A percentile compares a stretch with the other conserved stretches of the same genome.
phyloP scores from a whole-genome alignment of 2,797 vertebrate species.

The Brotula barbata region DNA sequence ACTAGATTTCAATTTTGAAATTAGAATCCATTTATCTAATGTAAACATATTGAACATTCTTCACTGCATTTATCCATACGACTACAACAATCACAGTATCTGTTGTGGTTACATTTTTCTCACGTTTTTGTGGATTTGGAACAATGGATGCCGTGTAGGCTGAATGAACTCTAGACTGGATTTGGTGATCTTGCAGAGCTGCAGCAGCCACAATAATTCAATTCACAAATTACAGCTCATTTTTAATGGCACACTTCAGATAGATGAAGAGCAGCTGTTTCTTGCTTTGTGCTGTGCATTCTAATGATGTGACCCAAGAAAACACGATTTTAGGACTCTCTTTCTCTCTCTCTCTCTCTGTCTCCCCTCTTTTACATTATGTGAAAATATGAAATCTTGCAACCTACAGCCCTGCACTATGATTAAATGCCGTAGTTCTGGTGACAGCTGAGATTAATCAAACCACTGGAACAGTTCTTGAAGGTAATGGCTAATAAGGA shows the following conservation, averaged over 20 bases:
- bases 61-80: too few species aligned
- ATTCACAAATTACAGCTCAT: slow-evolving; percentile 51
- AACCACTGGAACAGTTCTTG: slow-evolving; percentile 12
- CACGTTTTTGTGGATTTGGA: too few species aligned
- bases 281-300: slow-evolving; percentile 26
- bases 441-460: slow-evolving; percentile 53
- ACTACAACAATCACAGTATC: too few species aligned
- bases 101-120: too few species aligned
- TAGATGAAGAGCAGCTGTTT: slow-evolving; percentile 50
- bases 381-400: slow-evolving; percentile 26
- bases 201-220: slow-evolving; percentile 44
- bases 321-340: background rate
- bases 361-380: background rate
- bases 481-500: slow-evolving; percentile 34
- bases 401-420: slow-evolving; percentile 15
- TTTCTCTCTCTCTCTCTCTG: background rate
- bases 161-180: slow-evolving; percentile 29
- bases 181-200: slow-evolving; percentile 13
- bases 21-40: too few species aligned
- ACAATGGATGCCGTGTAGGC: slow-evolving; percentile 31
- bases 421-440: slow-evolving; percentile 41
- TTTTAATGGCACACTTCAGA: slow-evolving; percentile 46
- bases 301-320: slow-evolving; percentile 24
- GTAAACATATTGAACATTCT: too few species aligned
- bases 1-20: too few species aligned